phyloP scores from a whole-genome alignment of 2,888 invertebrate species.

The Pandemis corylana region DNA sequence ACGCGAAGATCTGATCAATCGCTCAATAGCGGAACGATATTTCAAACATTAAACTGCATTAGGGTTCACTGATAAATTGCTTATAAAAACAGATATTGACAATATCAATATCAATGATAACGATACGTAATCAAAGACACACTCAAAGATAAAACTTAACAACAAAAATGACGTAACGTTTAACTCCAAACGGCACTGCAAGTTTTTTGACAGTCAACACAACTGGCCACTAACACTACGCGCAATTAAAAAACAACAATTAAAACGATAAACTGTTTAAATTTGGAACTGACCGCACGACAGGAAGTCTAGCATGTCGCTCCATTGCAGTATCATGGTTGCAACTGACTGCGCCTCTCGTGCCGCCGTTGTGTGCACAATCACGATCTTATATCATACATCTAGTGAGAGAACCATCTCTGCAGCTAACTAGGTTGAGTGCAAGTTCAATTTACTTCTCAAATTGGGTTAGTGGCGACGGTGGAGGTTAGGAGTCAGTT shows the following conservation, averaged over 20 bases:
- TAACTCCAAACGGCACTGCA: conserved; percentile 17
- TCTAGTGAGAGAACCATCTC: conserved; percentile 52
- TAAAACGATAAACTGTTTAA: conserved; percentile 46
- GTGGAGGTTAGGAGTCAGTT: conserved; percentile 42
- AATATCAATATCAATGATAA: background rate
- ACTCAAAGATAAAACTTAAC: conserved; percentile 13
- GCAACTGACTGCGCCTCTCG: conserved; percentile 69
- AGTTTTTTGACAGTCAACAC: conserved; percentile 39
- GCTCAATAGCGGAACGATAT: conserved; percentile 36
- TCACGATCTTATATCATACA: conserved; percentile 62
- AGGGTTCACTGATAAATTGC: background rate
- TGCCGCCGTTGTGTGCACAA: conserved; percentile 63
- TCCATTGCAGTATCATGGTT: conserved; percentile 80
- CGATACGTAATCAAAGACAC: background rate
- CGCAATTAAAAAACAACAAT: conserved; percentile 42
- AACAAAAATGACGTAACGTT: conserved; percentile 10
- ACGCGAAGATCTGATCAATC: conserved; percentile 49
- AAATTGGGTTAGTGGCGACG: conserved; percentile 61
- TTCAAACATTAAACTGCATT: conserved; percentile 20
- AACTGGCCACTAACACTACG: conserved; percentile 43
- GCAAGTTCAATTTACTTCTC: conserved; percentile 63
- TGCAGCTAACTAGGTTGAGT: conserved; percentile 58
- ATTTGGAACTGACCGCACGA: conserved; percentile 74
- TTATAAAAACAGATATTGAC: background rate
- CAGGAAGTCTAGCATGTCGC: conserved; percentile 80